Evolutionary conservation across 2,113 vertebrate species (phyloP), one percentile per base, ranked within the genome.

Genomic region (Pteruthius melanotis): DNA sequence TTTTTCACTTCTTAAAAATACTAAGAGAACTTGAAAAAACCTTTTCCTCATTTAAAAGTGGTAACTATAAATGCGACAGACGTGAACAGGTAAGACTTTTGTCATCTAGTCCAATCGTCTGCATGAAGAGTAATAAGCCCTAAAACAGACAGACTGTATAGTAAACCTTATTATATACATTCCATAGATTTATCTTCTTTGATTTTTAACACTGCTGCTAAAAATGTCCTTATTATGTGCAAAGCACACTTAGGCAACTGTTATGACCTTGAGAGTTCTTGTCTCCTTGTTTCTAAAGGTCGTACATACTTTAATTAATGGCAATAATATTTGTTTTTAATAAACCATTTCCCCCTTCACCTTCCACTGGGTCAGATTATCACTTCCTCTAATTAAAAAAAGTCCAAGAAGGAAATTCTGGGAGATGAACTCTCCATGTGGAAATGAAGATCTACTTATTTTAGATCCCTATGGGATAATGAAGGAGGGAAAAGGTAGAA

Each of bases 361-460:
- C 52, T 91, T 89, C 89, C 60, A 90, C 64, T 89, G 39, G 31
- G 79, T 69, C 31, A 88, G 45, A 85, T 91, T 89, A 94, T 93
- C 86, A 84, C 83, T 89, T 93, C 86, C 56, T 92, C 42, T 78
- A 87, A 93, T 87, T 77, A 63, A 89, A 94, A 42, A 60, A 87
- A 70, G 40, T 77, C 39, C 42, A 91, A 83, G 47, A 90, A 94
- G 75, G 83, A 96, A 96, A 90, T 90, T 78, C 90, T 95, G 83
- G 68, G 56, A 95, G 83, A 90, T 84, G 76, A 96, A 94, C 59
- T 92, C 76, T 88, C 39, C 35, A 52, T 22, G 35, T 88, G 63
- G 82, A 90, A 80, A 93, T 75, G 60, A 92, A 95, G 76, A 88
- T 70, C 85, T 75, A 54, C 71, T 89, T 78, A 71, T 7, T 13